Evolutionary conservation across 2,888 invertebrate genomes (phyloP), one percentile per base, ranked within the genome.

Genomic region (Cheilosia pagana): DNA sequence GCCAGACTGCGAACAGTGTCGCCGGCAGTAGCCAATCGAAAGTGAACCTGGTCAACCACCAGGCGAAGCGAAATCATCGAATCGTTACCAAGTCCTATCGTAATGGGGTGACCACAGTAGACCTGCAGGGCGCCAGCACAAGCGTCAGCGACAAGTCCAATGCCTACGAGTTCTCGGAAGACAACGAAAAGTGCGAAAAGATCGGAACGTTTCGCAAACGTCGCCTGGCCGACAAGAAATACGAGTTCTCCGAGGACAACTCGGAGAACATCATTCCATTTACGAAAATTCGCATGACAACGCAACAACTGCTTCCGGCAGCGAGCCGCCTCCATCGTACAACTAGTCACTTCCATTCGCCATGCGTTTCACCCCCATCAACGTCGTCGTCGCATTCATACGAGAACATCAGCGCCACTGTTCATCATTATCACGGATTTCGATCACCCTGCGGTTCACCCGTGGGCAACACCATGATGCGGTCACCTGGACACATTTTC

Each of bases 181-280:
- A 97, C 88, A 94, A 95, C 6, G 96, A 96, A 87, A 96, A 96
- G 87, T 96, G 95, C 89, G 97, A 97, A 89, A 97, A 97, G 89
- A 94, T 97, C n/a, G 96, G 96, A 88, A 95, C 95, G 89, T 97
- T 96, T 89, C 94, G 97, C 7, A 96, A 96, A 90, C 94, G 97
- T 68, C 94, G 97, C 7, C 92, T 97, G 65, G 98, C 98, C 0
- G 97, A 98, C 89, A 98, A 98, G 90, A 97, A 97, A 90, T 98
- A 98, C 90, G 97, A 97, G 89, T 97, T 98, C 89, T 96, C 96
- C 0, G 97, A 97, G 88, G 96, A 96, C 81, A 94, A 94, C 87
- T 93, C 93, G 0, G 94, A 94, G 88, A 94, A 94, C 87, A 94
- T 94, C 75, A 93, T 94, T 88, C 92, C 90, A 57, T 91, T 90